Base-by-base conservation (phyloP, 2,113 vertebrate species). In the Zosterops lateralis region DNA sequence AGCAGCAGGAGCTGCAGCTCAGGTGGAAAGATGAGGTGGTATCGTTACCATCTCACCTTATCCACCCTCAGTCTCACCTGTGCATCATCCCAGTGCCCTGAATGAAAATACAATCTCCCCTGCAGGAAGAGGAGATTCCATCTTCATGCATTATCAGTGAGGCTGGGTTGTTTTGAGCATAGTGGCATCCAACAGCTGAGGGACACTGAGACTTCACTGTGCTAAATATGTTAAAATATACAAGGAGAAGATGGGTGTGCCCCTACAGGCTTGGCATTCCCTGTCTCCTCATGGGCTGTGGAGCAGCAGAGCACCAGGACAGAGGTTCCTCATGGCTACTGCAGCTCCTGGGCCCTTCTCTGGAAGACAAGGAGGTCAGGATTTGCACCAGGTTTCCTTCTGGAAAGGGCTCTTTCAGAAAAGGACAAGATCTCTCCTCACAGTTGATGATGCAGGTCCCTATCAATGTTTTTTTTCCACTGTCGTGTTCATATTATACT, bases 181-280 rank as follows among this genome's bases (percentile, higher is more conserved):
- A 19, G 16, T 38, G 87, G 8, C 6, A 13, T 4, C 68, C 6
- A 17, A 6, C 1, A 40, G 54, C 34, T 10, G 20, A 19, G 14
- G 0, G 29, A 67, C 51, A 50, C 0, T 3, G 67, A 57, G n/a
- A 31, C n/a, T 31, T 21, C 18, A 0, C 34, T 0, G 0, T 3
- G 34, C 66, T 28, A 7, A 82, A n/a, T 0, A 6, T 40, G 45
- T 9, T 2, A 32, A 45, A 74, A 45, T 1, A 31, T 0, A 11
- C 0, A 1, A 2, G 34, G 17, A 40, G 32, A 21, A 31, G n/a
- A 21, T 14, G 4, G 6, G 29, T 0, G 42, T 38, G 74, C 21
- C n/a, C 57, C 70, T 29, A 1, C 5, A 16, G 66, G 17, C 42
- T 8, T 6, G 34, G 45, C 29, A 28, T 22, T n/a, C 17, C 3